These are phyloP conservation scores for Muntiacus muntjak DNA, from an alignment of 2,113 vertebrate species.

Conservation along the genomic window DNA sequence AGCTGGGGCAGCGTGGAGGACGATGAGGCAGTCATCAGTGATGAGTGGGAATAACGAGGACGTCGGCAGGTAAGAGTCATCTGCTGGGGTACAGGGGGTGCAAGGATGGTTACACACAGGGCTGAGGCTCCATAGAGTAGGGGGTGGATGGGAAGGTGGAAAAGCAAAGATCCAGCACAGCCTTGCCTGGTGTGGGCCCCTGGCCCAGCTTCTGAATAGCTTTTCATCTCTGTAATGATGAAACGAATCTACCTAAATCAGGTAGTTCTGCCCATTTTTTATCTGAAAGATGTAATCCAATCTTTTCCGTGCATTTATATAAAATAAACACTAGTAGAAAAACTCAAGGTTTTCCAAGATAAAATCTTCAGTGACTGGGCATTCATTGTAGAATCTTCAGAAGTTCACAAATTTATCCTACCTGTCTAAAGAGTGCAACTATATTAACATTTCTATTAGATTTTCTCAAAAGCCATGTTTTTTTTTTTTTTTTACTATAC, in stretches of 20 bases:
- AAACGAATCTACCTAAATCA: neutral
- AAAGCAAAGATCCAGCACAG: too few species aligned
- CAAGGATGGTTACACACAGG: neutral
- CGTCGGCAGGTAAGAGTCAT: neutral
- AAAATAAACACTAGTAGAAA: neutral
- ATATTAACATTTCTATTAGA: neutral
- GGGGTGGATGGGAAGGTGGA: neutral
- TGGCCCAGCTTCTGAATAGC: neutral
- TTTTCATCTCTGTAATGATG: neutral
- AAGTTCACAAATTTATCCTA: neutral
- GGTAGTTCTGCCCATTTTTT: neutral
- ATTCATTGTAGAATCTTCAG: neutral
- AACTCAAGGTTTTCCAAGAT: neutral
- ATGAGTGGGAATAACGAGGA: neutral
- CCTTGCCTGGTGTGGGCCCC: rapidly evolving
- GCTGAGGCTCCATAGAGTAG: neutral
- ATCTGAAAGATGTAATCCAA: neutral
- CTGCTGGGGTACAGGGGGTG: neutral
- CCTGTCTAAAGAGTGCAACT: neutral
- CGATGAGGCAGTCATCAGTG: neutral
- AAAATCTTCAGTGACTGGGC: neutral
- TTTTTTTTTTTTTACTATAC: neutral
- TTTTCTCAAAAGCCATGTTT: neutral
- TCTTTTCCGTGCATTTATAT: neutral
- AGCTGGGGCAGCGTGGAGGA: neutral